Evolutionary conservation across 2,888 invertebrate species (phyloP).

Genomic region (Synanthedon formicaeformis): DNA sequence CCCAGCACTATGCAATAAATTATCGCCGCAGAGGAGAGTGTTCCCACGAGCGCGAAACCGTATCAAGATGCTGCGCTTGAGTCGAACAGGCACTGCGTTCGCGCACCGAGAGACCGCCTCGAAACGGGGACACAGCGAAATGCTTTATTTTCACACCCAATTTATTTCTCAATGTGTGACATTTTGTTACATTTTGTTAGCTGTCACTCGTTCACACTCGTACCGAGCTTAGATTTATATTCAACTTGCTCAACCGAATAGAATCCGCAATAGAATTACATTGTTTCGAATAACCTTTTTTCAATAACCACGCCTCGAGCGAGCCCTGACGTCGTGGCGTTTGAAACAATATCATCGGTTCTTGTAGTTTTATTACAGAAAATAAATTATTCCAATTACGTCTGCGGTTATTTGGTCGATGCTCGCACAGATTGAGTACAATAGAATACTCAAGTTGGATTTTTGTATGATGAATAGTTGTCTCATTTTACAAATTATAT

Average conservation of each 20-base stretch:
- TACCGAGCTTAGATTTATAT: background rate
- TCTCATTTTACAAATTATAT: too few species aligned
- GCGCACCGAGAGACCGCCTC: conserved; percentile 34
- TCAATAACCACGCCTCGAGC: conserved; percentile 1
- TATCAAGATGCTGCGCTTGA: conserved; percentile 57
- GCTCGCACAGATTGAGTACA: background rate
- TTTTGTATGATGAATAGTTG: too few species aligned
- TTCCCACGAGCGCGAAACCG: conserved; percentile 58
- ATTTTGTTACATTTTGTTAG: conserved; percentile 58
- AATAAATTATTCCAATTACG: conserved; percentile 12
- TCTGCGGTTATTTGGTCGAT: conserved; percentile 3
- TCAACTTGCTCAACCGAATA: background rate
- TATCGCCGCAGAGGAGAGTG: conserved; percentile 40
- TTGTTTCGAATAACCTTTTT: conserved; percentile 4
- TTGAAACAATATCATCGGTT: conserved; percentile 3
- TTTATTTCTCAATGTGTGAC: conserved; percentile 46
- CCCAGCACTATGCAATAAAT: conserved; percentile 56
- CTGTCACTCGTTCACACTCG: conserved; percentile 37
- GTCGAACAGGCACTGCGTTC: conserved; percentile 15
- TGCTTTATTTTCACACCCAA: conserved; percentile 59
- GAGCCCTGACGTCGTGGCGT: background rate
- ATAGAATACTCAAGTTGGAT: too few species aligned
- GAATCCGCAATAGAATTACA: conserved; percentile 7
- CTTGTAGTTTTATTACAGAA: conserved; percentile 11
- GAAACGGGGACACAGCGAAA: conserved; percentile 37